A percentile compares a stretch with the other conserved stretches of the same genome.
phyloP scores from a whole-genome alignment of 1,140 invertebrate genomes.

The Aphelenchoides besseyi region DNA sequence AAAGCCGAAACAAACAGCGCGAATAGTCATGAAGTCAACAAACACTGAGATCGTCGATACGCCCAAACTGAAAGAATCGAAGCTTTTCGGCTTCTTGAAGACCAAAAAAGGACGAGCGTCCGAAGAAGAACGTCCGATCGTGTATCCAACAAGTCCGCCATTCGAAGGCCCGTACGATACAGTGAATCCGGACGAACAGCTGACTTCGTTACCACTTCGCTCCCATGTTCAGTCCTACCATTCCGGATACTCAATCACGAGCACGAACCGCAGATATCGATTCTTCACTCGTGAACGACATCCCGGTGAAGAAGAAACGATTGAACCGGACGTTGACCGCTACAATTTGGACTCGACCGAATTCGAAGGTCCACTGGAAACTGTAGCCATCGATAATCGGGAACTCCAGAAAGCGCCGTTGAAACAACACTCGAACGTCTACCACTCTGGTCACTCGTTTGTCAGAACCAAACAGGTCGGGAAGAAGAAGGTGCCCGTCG shows the following conservation, averaged over 20 bases:
- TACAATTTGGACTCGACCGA: not conserved
- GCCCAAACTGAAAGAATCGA: not conserved
- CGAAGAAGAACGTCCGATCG: not conserved
- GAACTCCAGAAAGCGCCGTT: conserved; percentile 34
- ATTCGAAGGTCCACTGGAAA: conserved; percentile 9
- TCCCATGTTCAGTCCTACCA: not conserved
- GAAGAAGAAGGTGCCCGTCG: conserved; percentile 2
- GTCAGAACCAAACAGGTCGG: conserved; percentile 19
- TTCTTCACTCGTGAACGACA: conserved; percentile 34
- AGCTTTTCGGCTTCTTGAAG: not conserved
- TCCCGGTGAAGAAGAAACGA: conserved; percentile 44
- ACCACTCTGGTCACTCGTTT: conserved; percentile 32
- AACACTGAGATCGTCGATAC: not conserved
- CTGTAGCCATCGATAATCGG: not conserved
- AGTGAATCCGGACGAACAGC: not conserved
- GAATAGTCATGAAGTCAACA: not conserved
- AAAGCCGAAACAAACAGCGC: not conserved
- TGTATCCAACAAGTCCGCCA: not conserved
- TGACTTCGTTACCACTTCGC: not conserved
- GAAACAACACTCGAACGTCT: conserved; percentile 19
- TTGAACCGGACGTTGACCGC: conserved; percentile 32
- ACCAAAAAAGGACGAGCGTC: not conserved
- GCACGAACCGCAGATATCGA: not conserved
- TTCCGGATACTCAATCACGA: conserved; percentile 1
- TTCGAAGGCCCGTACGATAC: not conserved